Conservation (phyloP, 2,113 vertebrate genomes). For the Nyctibius bracteatus region DNA sequence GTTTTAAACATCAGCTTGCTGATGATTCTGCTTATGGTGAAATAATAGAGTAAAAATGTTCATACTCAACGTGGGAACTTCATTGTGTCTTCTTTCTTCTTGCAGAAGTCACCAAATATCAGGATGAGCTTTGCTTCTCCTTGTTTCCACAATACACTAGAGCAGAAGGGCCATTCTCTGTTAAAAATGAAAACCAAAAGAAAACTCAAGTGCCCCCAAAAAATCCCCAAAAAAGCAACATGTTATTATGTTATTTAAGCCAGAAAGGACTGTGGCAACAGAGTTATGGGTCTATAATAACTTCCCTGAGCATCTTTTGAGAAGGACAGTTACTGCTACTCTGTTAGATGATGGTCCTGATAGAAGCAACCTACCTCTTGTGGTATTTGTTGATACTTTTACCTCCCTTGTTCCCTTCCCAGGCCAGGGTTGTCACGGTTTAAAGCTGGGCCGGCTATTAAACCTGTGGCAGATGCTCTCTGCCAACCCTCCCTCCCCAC, state of each 20-base stretch:
- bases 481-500: no score
- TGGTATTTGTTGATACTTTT: background rate
- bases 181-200: background rate
- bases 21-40: background rate
- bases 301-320: background rate
- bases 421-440: no score
- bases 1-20: background rate
- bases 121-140: background rate
- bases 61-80: background rate
- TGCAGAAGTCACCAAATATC: background rate
- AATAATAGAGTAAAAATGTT: background rate
- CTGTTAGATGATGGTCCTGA: background rate
- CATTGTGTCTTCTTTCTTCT: background rate
- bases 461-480: no score
- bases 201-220: background rate
- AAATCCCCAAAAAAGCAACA: rapidly evolving
- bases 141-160: background rate
- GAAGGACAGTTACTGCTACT: background rate
- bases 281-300: background rate
- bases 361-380: background rate
- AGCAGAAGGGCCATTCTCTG: background rate
- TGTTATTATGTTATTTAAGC: background rate
- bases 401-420: background rate
- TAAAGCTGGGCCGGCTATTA: no score
- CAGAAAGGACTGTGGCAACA: background rate